Evolutionary conservation across 2,888 invertebrate genomes (phyloP), one percentile per base, ranked within the genome.

Genomic region (Bunonema sp.): DNA sequence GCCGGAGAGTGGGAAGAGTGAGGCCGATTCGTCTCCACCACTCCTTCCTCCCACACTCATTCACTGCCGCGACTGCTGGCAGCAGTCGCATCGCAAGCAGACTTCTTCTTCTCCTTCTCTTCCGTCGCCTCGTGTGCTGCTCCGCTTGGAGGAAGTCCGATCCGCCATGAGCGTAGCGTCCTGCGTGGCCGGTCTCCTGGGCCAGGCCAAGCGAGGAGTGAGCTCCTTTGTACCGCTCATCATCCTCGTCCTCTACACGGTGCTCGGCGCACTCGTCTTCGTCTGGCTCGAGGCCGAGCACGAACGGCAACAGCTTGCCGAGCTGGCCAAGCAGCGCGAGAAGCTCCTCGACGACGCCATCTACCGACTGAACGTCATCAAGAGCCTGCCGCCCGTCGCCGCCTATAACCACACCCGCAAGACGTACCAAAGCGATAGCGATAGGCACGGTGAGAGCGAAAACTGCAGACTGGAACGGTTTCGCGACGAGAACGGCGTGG

Each of bases 371-470:
- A 63, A 61, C 39, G 46, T 45, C 5, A 50, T 64, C 37, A 52
- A 58, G 46, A 43, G 36, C 16, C 54, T 61, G 54, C 31, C 50
- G 2, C 61, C 63, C 1, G 28, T 45, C 7, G 45, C 47, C 10
- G 64, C 62, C 4, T 63, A 52, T 48, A 64, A 66, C 29, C 49
- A 57, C 42, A 65, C 65, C 4, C 49, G 56, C 5, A 49, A 49
- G 23, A 52, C 53, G 15, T 28, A 33, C 30, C 3, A 4, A 15
- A 29, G 12, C 7, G 18, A 31, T 8, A 31, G 18, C 5, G n/a
- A 34, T 5, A 15, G 15, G 19, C 10, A 20, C 8, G 10, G 15
- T 12, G 34, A 20, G 34, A 34, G 34, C 4, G 34, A 34, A 19
- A 34, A 21, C 18, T 7, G n/a, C 4, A 34, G 34, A 18, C 28